Percentiles rank a stretch among this genome's conserved stretches.
Evolutionary conservation across 2,888 invertebrate genomes (phyloP).

Genomic region (Dryadula phaetusa): DNA sequence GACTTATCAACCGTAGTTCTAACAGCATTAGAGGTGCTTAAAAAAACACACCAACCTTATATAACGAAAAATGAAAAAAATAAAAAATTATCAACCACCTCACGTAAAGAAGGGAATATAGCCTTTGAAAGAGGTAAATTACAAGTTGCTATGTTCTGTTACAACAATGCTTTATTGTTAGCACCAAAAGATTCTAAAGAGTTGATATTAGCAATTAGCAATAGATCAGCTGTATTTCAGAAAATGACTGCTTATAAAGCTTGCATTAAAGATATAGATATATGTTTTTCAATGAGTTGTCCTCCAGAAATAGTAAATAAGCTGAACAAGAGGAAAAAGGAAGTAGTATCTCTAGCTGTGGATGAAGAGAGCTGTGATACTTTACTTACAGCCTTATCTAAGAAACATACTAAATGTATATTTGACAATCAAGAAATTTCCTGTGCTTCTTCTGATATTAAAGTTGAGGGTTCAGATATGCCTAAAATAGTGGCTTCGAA

Average conservation of each 20-base stretch:
- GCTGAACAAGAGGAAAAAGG: conserved; percentile 44
- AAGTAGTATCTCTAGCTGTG: conserved; percentile 12
- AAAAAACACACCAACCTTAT: conserved; percentile 42
- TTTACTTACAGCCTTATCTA: conserved; percentile 7
- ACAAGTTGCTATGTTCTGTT: conserved; percentile 43
- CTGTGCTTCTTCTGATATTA: conserved; percentile 48
- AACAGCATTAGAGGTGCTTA: conserved; percentile 42
- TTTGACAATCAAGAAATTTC: conserved; percentile 47
- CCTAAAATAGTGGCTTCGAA: conserved; percentile 50
- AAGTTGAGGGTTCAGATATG: conserved; percentile 26
- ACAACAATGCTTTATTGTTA: conserved; percentile 51
- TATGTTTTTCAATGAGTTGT: conserved; percentile 49
- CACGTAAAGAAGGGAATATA: conserved; percentile 48
- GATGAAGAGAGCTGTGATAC: conserved; percentile 9
- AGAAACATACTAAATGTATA: conserved; percentile 1
- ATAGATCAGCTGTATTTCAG: conserved; percentile 51
- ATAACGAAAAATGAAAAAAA: conserved; percentile 39
- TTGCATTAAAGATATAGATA: conserved; percentile 50
- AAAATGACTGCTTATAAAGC: conserved; percentile 42
- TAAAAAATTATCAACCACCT: conserved; percentile 44
- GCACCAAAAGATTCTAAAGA: conserved; percentile 51
- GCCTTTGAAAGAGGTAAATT: conserved; percentile 38
- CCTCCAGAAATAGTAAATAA: conserved; percentile 49
- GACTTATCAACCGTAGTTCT: conserved; percentile 49
- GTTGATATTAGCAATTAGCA: conserved; percentile 51